Evolutionary conservation across 2,888 invertebrate species (phyloP).

Genomic region (Syrphus vitripennis): DNA sequence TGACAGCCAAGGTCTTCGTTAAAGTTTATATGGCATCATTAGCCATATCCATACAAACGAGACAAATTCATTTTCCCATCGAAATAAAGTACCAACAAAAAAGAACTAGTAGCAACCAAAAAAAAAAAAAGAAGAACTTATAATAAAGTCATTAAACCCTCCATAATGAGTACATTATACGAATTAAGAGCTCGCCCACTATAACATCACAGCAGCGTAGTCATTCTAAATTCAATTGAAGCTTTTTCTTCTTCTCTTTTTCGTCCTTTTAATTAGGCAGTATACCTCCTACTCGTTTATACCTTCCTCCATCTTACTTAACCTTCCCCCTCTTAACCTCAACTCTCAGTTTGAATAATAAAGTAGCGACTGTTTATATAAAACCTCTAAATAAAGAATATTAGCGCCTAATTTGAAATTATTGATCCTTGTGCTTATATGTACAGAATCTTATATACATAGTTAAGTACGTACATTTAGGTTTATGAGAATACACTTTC

Average conservation of each 20-base stretch:
- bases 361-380: background rate
- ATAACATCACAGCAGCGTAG: background rate
- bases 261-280: background rate
- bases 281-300: background rate
- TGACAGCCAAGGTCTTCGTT: background rate
- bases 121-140: background rate
- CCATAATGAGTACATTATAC: background rate
- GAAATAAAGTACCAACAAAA: background rate
- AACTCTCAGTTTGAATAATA: background rate
- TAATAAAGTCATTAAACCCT: conserved; percentile 2
- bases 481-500: background rate
- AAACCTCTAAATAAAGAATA: background rate
- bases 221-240: background rate
- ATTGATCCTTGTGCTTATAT: conserved; percentile 24
- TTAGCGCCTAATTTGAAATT: conserved; percentile 7
- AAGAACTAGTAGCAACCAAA: no score
- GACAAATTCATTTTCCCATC: background rate
- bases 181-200: background rate
- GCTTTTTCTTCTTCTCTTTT: background rate
- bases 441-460: background rate
- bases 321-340: background rate
- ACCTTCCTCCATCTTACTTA: background rate
- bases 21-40: background rate
- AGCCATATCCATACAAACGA: no score
- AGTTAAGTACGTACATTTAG: background rate